Evolutionary conservation across 2,797 vertebrate genomes (phyloP), one percentile per base, ranked within the genome.

Genomic region (Urosaurus nigricauda): DNA sequence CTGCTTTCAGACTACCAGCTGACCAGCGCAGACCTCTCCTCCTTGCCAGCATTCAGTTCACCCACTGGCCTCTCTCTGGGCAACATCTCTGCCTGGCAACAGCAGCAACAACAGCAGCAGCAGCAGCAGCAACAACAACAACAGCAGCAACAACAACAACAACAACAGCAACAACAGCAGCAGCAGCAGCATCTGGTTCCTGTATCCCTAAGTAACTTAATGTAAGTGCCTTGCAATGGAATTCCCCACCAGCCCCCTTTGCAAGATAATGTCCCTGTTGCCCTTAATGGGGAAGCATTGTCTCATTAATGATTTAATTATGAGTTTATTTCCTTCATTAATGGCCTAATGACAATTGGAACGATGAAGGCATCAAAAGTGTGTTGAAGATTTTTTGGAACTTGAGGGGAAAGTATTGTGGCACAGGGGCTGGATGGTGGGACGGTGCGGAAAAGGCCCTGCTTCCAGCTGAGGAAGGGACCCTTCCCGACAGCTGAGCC

Each of bases 81-180:
- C 97, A 98, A 97, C 94, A 97, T 99, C 97, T 97, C 98, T 77
- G 97, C 98, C 96, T 99, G 98, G 98, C 99, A 98, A 95, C 98
- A 98, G 94, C 98, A 98, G 0, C 98, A 97, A 0, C 96, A 97
- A 0, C 97, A 97, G 0, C 97, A 97, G 0, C 98, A 98, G 0
- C 96, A 94, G 0, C 95, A 88, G 0, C 95, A 94, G 0, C 96
- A 93, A 0, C 95, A 96, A 0, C 97, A 97, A 0, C 97, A 97
- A 0, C 98, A 97, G 0, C 95, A 92, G 21, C 98, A 97, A 3
- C 98, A 97, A 0, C 98, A 97, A 0, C 98, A 96, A 24, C 98
- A 97, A 53, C 98, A 96, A 0, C 97, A 96, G 1, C 97, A 97
- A 0, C 79, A 80, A 74, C 95, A 90, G 0, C 97, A 95, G 40